phyloP scores from a whole-genome alignment of 2,888 invertebrate genomes.

The Balanococcus diminutus region DNA sequence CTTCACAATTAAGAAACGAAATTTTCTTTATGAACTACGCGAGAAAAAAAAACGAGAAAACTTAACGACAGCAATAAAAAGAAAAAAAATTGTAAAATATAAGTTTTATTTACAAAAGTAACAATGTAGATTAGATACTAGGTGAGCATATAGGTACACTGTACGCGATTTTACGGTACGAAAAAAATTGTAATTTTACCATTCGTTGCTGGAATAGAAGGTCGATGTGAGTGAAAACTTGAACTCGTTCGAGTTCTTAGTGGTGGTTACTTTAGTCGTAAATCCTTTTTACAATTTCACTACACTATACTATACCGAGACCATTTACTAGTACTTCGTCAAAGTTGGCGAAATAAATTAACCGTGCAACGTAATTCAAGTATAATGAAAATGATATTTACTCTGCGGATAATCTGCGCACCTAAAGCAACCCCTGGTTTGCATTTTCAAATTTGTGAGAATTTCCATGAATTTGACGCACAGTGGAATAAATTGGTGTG shows the following conservation, averaged over 20 bases:
- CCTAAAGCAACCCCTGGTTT: not conserved
- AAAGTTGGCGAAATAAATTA: constrained; percentile 14
- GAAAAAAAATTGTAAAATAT: not conserved
- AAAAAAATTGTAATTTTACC: not conserved
- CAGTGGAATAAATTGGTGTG: not conserved
- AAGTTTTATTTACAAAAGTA: not conserved
- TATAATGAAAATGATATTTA: constrained; percentile 8
- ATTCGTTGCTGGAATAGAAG: not conserved
- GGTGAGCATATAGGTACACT: not conserved
- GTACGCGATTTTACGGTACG: not conserved
- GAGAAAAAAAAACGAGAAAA: not conserved
- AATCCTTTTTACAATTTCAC: constrained; percentile 11
- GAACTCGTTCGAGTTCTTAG: not conserved
- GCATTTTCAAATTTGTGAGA: not conserved
- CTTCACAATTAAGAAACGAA: not conserved
- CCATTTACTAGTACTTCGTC: not conserved
- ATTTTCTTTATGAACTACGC: not conserved
- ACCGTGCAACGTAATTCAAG: not conserved
- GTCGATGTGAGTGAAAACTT: not conserved
- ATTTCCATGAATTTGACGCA: constrained; percentile 1
- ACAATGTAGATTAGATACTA: not conserved
- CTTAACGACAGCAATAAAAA: not conserved
- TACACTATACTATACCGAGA: not conserved
- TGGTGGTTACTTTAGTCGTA: not conserved
- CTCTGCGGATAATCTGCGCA: constrained; percentile 1